Conservation (phyloP, 1,140 invertebrate genomes). For the Archivesica marissinica region DNA sequence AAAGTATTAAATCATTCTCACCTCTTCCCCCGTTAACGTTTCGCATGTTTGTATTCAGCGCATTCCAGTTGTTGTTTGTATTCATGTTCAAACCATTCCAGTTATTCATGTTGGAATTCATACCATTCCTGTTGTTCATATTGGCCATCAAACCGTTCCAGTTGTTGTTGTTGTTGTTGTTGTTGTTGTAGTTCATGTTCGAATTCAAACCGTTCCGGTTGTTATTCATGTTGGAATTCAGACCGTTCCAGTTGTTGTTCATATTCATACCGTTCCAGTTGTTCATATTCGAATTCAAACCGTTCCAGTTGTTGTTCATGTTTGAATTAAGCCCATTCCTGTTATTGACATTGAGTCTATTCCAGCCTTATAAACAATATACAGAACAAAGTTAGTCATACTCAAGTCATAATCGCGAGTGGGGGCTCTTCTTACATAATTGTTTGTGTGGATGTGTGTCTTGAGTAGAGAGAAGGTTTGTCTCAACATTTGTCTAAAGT, state of each 20-base stretch:
- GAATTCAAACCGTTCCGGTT: background rate
- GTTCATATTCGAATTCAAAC: background rate
- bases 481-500: too few relatives aligned
- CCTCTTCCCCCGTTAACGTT: constrained; percentile 26
- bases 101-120: constrained; percentile 26
- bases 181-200: background rate
- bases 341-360: background rate
- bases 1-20: background rate
- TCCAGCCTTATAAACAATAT: background rate
- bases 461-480: too few relatives aligned
- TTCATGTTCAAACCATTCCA: constrained; percentile 24
- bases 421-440: too few relatives aligned
- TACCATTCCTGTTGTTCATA: constrained; percentile 4
- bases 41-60: constrained; percentile 34
- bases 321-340: background rate
- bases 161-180: constrained; percentile 9
- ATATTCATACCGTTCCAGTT: background rate
- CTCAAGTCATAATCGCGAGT: too few relatives aligned
- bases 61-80: background rate
- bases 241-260: constrained; percentile 15
- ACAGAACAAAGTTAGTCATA: background rate
- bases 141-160: constrained; percentile 17
- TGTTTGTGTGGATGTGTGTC: too few relatives aligned
- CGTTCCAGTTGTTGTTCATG: background rate
- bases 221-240: background rate